phyloP scores from a whole-genome alignment of 2,113 vertebrate species.

The Carassius gibelio region DNA sequence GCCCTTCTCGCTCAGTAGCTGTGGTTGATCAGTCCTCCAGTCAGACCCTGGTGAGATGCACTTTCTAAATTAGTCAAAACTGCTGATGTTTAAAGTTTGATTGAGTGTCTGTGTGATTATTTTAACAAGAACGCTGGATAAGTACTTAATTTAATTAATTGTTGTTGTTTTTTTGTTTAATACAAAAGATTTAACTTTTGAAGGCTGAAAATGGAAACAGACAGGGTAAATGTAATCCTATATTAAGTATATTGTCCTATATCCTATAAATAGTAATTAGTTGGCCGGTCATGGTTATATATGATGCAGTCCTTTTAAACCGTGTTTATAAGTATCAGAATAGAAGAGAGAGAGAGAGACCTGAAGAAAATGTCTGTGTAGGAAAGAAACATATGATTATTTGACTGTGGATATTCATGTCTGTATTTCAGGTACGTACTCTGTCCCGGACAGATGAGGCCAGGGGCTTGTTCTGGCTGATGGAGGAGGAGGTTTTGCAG shows the following conservation, averaged over 20 bases:
- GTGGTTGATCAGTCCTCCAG: slow-evolving; percentile 90
- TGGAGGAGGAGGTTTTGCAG: slow-evolving; percentile 92
- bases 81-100: not conserved
- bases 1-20: slow-evolving; percentile 80
- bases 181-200: not conserved
- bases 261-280: not conserved
- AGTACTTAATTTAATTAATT: no score
- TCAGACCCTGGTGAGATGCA: slow-evolving; percentile 86
- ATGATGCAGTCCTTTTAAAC: not conserved
- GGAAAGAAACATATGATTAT: not conserved
- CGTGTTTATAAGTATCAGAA: not conserved
- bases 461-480: slow-evolving; percentile 90
- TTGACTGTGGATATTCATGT: slow-evolving; percentile 16
- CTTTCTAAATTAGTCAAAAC: not conserved
- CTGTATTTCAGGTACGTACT: slow-evolving; percentile 79
- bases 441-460: slow-evolving; percentile 86
- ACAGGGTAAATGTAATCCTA: not conserved
- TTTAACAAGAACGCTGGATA: not conserved
- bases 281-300: not conserved
- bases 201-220: not conserved
- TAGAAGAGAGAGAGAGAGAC: not conserved
- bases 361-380: not conserved
- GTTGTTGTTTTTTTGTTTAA: no score
- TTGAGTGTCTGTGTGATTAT: not conserved
- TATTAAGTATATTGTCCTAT: not conserved